A percentile compares a stretch with the other conserved stretches of the same genome.
Evolutionary conservation across 2,797 vertebrate species (phyloP).

Genomic region (Aldrovandia affinis): DNA sequence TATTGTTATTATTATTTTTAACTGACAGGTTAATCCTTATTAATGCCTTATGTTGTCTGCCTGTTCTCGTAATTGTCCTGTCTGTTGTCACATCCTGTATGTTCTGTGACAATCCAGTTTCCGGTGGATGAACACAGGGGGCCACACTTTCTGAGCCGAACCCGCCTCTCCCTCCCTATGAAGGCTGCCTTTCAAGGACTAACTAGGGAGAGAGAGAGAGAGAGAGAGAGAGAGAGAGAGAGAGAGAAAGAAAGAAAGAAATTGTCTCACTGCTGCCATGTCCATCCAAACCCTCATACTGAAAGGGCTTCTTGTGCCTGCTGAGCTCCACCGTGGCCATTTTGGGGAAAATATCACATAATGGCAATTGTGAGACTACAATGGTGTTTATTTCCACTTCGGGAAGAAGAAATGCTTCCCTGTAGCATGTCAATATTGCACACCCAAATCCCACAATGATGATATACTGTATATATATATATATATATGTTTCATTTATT

Average conservation of each 20-base stretch:
- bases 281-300: neutral
- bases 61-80: too few relatives aligned
- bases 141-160: neutral
- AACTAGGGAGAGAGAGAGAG: neutral
- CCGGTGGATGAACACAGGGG: too few relatives aligned
- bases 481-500: neutral
- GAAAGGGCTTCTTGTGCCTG: neutral
- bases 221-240: slow-evolving; percentile 10
- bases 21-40: too few relatives aligned
- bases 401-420: neutral
- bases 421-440: neutral
- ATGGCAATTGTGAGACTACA: neutral
- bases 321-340: neutral
- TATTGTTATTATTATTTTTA: too few relatives aligned
- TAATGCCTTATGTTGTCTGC: too few relatives aligned
- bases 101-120: too few relatives aligned
- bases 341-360: neutral
- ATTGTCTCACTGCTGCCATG: neutral
- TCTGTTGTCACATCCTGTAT: too few relatives aligned
- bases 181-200: slow-evolving; percentile 1
- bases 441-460: neutral
- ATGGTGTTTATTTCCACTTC: neutral
- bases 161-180: slow-evolving; percentile 19
- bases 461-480: neutral
- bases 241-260: slow-evolving; percentile 1